These are phyloP conservation scores for Episyrphus balteatus DNA, from an alignment of 1,140 invertebrate genomes.

Conservation along the genomic window DNA sequence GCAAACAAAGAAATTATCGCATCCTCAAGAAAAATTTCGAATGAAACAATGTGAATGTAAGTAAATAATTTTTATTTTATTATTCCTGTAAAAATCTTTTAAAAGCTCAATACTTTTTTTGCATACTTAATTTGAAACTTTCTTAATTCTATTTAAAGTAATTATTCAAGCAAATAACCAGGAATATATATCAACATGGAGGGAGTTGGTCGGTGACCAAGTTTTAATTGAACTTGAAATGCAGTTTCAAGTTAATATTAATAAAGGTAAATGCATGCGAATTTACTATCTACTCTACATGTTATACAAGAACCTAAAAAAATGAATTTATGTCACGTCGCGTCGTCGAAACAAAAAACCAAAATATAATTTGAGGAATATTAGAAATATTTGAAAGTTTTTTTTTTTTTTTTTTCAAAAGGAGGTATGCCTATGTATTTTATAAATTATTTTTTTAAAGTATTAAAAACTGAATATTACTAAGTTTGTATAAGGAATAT, in stretches of 20 bases:
- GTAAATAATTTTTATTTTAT: constrained; percentile 5
- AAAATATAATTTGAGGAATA: too few relatives aligned
- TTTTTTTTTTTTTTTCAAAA: too few relatives aligned
- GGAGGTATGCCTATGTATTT: too few relatives aligned
- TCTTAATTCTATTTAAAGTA: constrained; percentile 13
- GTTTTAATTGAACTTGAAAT: constrained; percentile 53
- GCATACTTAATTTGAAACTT: background rate
- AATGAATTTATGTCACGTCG: background rate
- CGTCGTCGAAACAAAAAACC: background rate
- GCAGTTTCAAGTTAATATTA: constrained; percentile 53
- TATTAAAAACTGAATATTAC: too few relatives aligned
- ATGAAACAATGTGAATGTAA: constrained; percentile 22
- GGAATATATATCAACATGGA: constrained; percentile 48
- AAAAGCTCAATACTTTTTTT: background rate
- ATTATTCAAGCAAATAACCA: constrained; percentile 18
- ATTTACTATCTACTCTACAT: background rate
- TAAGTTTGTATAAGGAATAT: too few relatives aligned
- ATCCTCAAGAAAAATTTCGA: constrained; percentile 16
- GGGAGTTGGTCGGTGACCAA: constrained; percentile 49
- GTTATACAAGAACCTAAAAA: background rate
- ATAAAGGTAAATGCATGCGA: constrained; percentile 10
- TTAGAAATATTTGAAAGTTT: too few relatives aligned
- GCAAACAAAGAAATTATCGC: constrained; percentile 20
- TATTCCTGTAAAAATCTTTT: background rate
- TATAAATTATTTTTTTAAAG: too few relatives aligned